Evolutionary conservation across 1,140 invertebrate genomes (phyloP).

Genomic region (Tetragonula clypearis): DNA sequence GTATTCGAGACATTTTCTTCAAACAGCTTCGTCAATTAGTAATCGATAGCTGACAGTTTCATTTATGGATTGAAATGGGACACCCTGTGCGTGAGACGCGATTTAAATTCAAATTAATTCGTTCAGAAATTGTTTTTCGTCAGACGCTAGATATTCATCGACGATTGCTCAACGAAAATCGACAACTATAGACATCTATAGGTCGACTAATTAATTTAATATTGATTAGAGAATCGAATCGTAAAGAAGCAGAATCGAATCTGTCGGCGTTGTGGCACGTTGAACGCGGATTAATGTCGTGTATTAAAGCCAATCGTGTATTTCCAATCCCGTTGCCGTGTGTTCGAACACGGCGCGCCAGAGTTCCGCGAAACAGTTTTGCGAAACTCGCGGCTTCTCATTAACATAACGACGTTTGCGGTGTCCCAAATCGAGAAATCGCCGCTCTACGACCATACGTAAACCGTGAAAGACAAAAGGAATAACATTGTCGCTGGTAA

Average conservation of each 20-base stretch:
- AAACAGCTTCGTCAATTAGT: no score
- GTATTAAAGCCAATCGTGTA: background rate
- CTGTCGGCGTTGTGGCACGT: background rate
- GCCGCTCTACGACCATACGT: background rate
- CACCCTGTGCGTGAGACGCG: no score
- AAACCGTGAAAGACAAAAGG: background rate
- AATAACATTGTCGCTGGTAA: background rate
- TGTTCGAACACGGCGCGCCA: background rate
- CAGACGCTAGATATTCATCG: no score
- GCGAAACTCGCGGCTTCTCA: conserved; percentile 18
- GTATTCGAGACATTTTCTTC: no score
- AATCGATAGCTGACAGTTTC: no score
- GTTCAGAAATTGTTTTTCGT: no score
- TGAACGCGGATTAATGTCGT: background rate
- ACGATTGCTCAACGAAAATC: no score
- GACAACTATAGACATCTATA: no score
- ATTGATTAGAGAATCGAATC: background rate
- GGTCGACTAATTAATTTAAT: background rate
- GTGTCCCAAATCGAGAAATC: conserved; percentile 19
- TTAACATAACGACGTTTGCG: conserved; percentile 23
- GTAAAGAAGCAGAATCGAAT: no score
- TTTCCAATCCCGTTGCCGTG: background rate
- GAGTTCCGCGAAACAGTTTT: conserved; percentile 24
- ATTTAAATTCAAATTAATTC: no score
- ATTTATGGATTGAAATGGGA: no score